Evolutionary conservation across 2,113 vertebrate genomes (phyloP), one percentile per base, ranked within the genome.

Genomic region (Eolophus roseicapilla): DNA sequence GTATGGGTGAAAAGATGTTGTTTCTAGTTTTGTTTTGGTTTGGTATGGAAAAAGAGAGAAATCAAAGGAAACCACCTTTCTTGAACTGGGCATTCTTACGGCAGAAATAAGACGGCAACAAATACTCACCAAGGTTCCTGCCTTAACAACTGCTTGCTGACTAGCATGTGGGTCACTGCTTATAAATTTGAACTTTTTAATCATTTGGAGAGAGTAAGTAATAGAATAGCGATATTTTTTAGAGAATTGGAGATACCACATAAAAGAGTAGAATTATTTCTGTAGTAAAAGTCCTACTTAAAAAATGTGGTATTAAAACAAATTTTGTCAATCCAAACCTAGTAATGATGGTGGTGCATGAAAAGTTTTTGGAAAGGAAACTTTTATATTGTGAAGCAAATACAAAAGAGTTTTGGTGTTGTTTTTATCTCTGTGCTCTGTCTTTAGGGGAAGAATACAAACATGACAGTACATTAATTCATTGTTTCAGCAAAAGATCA

Each of bases 401-500:
- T 82, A 37, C 21, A 73, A 46, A 75, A 62, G 44, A 35, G 19
- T 88, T 91, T 35, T 37, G 47, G 29, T 93, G 47, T 37, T 88
- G 41, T 60, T 93, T 88, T 94, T 93, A 82, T 95, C 70, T 87
- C 47, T 68, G 43, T 81, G 39, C 44, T 94, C 43, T 73, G 46
- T 96, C 95, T 95, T 92, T 92, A 81, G 76, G 79, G 92, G 94
- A 70, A 91, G 90, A 93, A 94, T 93, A 86, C 80, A 95, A 94
- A 93, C 92, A 89, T 89, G 95, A 91, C 95, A 97, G 69, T 78
- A 88, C 69, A 63, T 96, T 95, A 96, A 92, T 96, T 97, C 88
- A 86, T 95, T 97, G 88, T 92, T 96, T 96, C 93, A 91, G 82
- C 92, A 85, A 77, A 69, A 92, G 77, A 93, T 96, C 95, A 93